Conservation (phyloP, 2,888 invertebrate genomes). For the Serrognathus titanus region DNA sequence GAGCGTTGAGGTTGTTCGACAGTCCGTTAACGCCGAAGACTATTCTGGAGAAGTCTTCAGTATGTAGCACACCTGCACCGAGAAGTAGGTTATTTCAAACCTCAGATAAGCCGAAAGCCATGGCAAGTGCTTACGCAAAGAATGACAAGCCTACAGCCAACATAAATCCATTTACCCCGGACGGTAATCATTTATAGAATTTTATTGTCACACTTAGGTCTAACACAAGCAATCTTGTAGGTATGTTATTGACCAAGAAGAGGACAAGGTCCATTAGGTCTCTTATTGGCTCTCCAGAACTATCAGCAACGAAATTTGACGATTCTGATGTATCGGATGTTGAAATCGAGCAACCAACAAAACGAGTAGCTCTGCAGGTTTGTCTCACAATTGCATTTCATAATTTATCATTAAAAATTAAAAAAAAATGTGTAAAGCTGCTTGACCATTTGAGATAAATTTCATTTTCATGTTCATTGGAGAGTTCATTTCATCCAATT, state of each 20-base stretch:
- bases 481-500: too few relatives aligned
- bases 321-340: slow-evolving; percentile 50
- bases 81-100: slow-evolving; percentile 54
- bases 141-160: slow-evolving; percentile 63
- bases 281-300: slow-evolving; percentile 37
- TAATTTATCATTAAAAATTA: too few relatives aligned
- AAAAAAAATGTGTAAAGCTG: too few relatives aligned
- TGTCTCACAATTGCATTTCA: neutral
- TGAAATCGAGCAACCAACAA: slow-evolving; percentile 69
- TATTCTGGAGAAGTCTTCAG: slow-evolving; percentile 65
- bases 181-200: slow-evolving; percentile 52
- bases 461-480: too few relatives aligned
- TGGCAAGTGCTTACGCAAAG: slow-evolving; percentile 46
- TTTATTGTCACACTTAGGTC: neutral
- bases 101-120: slow-evolving; percentile 48
- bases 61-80: slow-evolving; percentile 59
- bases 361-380: slow-evolving; percentile 60
- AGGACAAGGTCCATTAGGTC: slow-evolving; percentile 64
- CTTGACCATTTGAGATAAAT: too few relatives aligned
- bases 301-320: slow-evolving; percentile 35
- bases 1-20: slow-evolving; percentile 70
- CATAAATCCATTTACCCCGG: slow-evolving; percentile 83
- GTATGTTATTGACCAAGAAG: slow-evolving; percentile 67
- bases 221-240: slow-evolving; percentile 37
- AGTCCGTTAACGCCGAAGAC: slow-evolving; percentile 85